Evolutionary conservation across 2,888 invertebrate genomes (phyloP), one percentile per base, ranked within the genome.

Genomic region (Amiota communis): DNA sequence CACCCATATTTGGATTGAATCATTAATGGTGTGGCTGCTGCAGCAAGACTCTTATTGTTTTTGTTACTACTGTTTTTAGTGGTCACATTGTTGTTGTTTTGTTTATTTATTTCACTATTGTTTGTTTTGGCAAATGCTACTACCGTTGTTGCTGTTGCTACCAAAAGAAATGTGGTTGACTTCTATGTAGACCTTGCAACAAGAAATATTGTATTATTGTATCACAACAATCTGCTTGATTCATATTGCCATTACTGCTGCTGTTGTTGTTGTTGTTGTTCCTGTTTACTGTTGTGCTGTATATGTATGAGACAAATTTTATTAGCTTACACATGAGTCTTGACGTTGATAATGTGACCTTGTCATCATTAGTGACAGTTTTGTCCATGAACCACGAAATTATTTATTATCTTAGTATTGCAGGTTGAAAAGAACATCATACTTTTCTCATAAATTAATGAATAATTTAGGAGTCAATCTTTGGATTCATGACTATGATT

Each of bases 1-100:
- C 83, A 83, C 83, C 83, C 83, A 83, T 83, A 83, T 84, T 84
- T 83, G 83, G 84, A 83, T 84, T 83, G 83, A 83, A 83, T 83
- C 83, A 83, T 84, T 83, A 83, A 82, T 83, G 83, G 65, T 65
- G 65, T 65, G 65, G 65, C 47, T 65, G 65, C 20, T 17, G 20
- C 59, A 8, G 17, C 46, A n/a, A 74, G 23, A 51, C 53, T 11
- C 12, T 51, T 11, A 9, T 20, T 59, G 59, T 8, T 15, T 15
- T 59, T 59, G 59, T 59, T 13, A 12, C 6, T 20, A 36, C 36
- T 36, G 36, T 36, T 6, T 36, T 36, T 36, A 36, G 36, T 36
- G 36, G 36, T 36, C 36, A 6, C 36, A 11, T 59, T 59, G 53
- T 51, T 51, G 59, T 59, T 59, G n/a, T 1, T 65, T 15, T 48